phyloP scores from a whole-genome alignment of 2,113 vertebrate genomes.

The Symphodus melops region DNA sequence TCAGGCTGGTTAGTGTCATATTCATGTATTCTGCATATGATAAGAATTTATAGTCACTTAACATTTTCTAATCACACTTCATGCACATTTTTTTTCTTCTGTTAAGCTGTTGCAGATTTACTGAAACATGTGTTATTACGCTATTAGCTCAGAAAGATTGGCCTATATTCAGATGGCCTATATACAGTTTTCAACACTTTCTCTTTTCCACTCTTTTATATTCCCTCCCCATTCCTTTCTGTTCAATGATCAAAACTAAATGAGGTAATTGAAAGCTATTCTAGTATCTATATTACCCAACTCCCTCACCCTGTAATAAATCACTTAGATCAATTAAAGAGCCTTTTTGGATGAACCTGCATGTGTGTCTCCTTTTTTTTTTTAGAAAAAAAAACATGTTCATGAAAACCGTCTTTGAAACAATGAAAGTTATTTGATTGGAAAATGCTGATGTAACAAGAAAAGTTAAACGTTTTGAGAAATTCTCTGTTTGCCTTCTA shows the following conservation, averaged over 20 bases:
- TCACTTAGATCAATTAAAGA: slow-evolving; percentile 82
- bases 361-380: slow-evolving; percentile 36
- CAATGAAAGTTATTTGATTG: neutral
- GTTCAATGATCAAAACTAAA: slow-evolving; percentile 75
- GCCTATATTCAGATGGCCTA: slow-evolving; percentile 49
- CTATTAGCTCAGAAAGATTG: slow-evolving; percentile 44
- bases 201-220: slow-evolving; percentile 75
- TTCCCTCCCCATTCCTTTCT: slow-evolving; percentile 51
- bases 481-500: neutral
- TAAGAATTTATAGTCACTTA: slow-evolving; percentile 73
- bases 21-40: slow-evolving; percentile 74
- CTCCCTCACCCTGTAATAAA: slow-evolving; percentile 83
- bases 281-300: slow-evolving; percentile 82
- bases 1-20: slow-evolving; percentile 67
- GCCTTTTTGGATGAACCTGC: slow-evolving; percentile 70
- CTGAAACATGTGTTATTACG: slow-evolving; percentile 65
- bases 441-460: neutral
- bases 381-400: too few species aligned
- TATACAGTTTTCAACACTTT: slow-evolving; percentile 59
- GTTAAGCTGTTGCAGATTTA: slow-evolving; percentile 53
- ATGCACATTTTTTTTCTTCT: slow-evolving; percentile 60
- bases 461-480: neutral
- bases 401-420: neutral
- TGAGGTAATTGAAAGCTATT: slow-evolving; percentile 81
- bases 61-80: slow-evolving; percentile 67